A percentile compares a stretch with the other conserved stretches of the same genome.
These are phyloP conservation scores for Thunnus thynnus DNA, from an alignment of 2,113 vertebrate genomes.

Conservation along the genomic window DNA sequence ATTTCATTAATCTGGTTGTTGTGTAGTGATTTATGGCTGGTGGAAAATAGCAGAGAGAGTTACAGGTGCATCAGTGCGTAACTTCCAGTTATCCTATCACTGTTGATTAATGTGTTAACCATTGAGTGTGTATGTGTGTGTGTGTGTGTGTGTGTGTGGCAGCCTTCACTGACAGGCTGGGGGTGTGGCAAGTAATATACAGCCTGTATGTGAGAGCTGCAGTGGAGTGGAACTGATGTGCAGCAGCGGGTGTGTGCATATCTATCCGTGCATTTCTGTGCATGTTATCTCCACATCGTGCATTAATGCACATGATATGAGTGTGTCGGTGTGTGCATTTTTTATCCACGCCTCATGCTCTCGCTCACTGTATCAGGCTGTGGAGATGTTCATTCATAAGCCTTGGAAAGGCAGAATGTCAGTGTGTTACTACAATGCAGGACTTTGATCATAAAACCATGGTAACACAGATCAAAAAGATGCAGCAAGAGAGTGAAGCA, in stretches of 20 bases:
- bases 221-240: slow-evolving; percentile 49
- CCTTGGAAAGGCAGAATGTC: slow-evolving; percentile 27
- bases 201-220: slow-evolving; percentile 46
- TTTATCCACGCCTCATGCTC: slow-evolving; percentile 19
- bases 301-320: background rate
- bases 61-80: slow-evolving; percentile 77
- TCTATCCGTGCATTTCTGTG: slow-evolving; percentile 18
- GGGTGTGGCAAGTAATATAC: slow-evolving; percentile 48
- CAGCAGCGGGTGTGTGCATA: slow-evolving; percentile 2
- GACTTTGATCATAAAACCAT: slow-evolving; percentile 78
- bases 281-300: slow-evolving; percentile 19
- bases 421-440: slow-evolving; percentile 13
- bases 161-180: slow-evolving; percentile 33
- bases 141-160: slow-evolving; percentile 19
- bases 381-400: slow-evolving; percentile 10
- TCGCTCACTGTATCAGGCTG: background rate
- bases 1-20: slow-evolving; percentile 75
- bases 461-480: slow-evolving; percentile 67
- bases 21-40: slow-evolving; percentile 72
- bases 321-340: slow-evolving; percentile 10
- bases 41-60: slow-evolving; percentile 61
- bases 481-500: slow-evolving; percentile 43
- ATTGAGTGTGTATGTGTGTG: slow-evolving; percentile 41
- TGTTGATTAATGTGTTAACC: slow-evolving; percentile 71
- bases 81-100: slow-evolving; percentile 61